Percentiles rank a stretch among this genome's conserved stretches.
These are phyloP conservation scores for Microctenopoma steveboyesi DNA, from an alignment of 2,797 vertebrate species.

Conservation along the genomic window DNA sequence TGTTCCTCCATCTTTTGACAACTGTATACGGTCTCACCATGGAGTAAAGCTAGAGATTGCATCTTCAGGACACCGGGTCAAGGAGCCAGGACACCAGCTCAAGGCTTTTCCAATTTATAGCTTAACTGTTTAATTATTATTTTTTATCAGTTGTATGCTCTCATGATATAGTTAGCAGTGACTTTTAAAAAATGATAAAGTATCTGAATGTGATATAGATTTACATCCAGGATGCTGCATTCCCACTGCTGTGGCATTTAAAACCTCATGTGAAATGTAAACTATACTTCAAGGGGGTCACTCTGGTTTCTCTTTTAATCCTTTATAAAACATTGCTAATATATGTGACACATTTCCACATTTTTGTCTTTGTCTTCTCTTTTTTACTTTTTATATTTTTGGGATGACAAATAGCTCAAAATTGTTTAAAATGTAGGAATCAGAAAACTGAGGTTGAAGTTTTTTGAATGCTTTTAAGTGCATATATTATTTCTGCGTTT, in stretches of 20 bases:
- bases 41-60: not conserved
- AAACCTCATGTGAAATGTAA: conserved; percentile 36
- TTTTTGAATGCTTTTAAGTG: conserved; percentile 74
- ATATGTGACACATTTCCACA: conserved; percentile 51
- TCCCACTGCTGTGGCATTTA: not conserved
- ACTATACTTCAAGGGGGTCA: conserved; percentile 37
- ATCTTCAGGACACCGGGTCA: not conserved
- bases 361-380: conserved; percentile 17
- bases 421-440: conserved; percentile 65
- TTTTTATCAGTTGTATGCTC: not conserved
- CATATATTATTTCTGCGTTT: conserved; percentile 72
- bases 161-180: not conserved
- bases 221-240: conserved; percentile 15
- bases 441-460: conserved; percentile 67
- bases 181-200: not conserved
- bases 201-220: not conserved
- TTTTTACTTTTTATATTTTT: conserved; percentile 63
- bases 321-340: conserved; percentile 34
- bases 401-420: conserved; percentile 56
- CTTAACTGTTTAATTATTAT: not conserved
- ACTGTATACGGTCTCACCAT: conserved; percentile 16
- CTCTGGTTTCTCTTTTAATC: conserved; percentile 35
- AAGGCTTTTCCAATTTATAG: not conserved
- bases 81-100: not conserved
- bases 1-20: conserved; percentile 6